Conservation (phyloP, 2,113 vertebrate species). For the Neogale vison region DNA sequence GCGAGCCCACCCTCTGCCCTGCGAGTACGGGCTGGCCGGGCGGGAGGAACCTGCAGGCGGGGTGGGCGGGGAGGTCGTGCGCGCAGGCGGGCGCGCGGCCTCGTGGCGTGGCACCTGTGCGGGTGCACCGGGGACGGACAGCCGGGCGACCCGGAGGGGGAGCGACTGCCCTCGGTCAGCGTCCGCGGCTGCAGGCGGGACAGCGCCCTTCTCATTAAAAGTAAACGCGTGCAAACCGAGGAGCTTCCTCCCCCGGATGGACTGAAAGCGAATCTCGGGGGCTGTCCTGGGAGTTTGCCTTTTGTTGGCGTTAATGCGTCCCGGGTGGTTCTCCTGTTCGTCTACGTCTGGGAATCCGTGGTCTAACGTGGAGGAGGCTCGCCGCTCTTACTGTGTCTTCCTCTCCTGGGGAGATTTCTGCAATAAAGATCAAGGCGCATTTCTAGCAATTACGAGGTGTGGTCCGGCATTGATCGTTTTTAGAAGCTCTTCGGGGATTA, state of each 20-base stretch:
- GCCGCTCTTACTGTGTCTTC: background rate
- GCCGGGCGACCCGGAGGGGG: background rate
- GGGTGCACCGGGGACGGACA: accelerated
- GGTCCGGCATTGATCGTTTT: too few species aligned
- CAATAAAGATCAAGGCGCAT: background rate
- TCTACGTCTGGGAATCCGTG: background rate
- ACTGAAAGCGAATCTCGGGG: background rate
- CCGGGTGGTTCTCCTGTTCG: background rate
- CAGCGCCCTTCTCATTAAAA: background rate
- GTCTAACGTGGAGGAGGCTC: background rate
- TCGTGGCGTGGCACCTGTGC: background rate
- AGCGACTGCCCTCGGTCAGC: background rate
- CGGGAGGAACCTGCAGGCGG: too few species aligned
- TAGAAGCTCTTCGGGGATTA: background rate
- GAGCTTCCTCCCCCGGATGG: background rate
- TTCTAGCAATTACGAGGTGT: background rate
- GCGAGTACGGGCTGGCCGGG: background rate
- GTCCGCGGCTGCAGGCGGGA: background rate
- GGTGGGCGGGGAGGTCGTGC: too few species aligned
- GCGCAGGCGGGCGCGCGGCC: background rate
- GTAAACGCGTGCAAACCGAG: background rate
- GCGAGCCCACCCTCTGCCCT: too few species aligned
- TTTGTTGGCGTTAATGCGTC: background rate
- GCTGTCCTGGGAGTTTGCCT: background rate
- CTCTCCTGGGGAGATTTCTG: background rate